Conservation (phyloP, 2,888 invertebrate species). For the Caenorhabditis sp. region DNA sequence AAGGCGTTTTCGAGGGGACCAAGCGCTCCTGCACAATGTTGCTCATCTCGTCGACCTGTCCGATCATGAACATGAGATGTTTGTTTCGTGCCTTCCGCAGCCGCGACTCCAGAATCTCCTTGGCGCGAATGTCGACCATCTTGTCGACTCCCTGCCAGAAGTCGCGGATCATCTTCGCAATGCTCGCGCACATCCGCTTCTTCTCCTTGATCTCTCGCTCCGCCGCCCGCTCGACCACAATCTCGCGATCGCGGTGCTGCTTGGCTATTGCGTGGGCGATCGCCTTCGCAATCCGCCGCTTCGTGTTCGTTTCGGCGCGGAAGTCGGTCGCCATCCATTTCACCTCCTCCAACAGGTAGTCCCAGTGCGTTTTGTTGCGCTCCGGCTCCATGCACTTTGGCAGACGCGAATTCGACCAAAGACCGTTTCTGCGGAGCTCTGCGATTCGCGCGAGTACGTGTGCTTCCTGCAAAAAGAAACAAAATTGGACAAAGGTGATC, state of each 20-base stretch:
- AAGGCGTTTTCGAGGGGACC: constrained; percentile 61
- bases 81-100: constrained; percentile 94
- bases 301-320: constrained; percentile 97
- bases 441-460: constrained; percentile 92
- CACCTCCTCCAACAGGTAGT: constrained; percentile 96
- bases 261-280: constrained; percentile 56
- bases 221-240: constrained; percentile 90
- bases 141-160: constrained; percentile 98
- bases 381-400: constrained; percentile 87
- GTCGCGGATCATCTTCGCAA: constrained; percentile 92
- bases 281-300: constrained; percentile 83
- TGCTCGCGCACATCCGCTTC: constrained; percentile 84
- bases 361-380: constrained; percentile 95
- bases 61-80: constrained; percentile 96
- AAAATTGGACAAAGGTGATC: no score
- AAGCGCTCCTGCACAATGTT: constrained; percentile 73
- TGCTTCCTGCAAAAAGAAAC: constrained; percentile 84
- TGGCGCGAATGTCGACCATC: constrained; percentile 81
- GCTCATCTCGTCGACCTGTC: constrained; percentile 94
- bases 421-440: constrained; percentile 92
- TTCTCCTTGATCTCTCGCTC: constrained; percentile 86
- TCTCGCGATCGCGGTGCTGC: constrained; percentile 85
- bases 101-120: constrained; percentile 91
- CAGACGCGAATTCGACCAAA: constrained; percentile 86
- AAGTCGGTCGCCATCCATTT: constrained; percentile 98